Conservation (phyloP, 1,140 invertebrate genomes). For the Lamellibrachia luymesi region DNA sequence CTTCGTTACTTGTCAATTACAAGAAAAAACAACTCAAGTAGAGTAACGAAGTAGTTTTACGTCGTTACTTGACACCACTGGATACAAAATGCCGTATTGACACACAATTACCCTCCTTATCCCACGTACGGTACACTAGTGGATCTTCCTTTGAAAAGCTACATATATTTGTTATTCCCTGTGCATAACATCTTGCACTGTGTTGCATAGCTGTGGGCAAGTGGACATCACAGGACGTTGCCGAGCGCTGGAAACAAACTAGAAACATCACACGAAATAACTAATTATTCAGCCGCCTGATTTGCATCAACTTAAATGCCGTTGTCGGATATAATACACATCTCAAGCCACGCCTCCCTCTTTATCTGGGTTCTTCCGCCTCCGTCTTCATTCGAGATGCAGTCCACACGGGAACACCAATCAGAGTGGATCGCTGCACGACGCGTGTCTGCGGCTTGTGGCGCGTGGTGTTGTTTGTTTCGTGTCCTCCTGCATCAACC, state of each 20-base stretch:
- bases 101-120: no score
- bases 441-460: background rate
- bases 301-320: background rate
- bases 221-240: background rate
- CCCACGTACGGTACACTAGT: no score
- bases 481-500: background rate
- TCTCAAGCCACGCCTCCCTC: background rate
- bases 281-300: background rate
- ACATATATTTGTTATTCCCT: background rate
- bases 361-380: background rate
- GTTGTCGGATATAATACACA: background rate
- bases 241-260: no score
- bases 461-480: background rate
- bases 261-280: background rate
- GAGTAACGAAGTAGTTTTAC: no score
- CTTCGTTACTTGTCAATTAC: no score
- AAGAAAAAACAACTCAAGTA: no score
- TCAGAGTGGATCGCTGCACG: background rate
- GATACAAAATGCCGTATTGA: no score
- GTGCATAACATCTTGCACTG: background rate
- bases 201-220: background rate
- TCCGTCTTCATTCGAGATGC: background rate
- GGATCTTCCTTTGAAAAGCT: no score
- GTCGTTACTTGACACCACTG: no score
- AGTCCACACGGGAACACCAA: background rate